A percentile compares a stretch with the other conserved stretches of the same genome.
phyloP scores from a whole-genome alignment of 2,888 invertebrate genomes.

The Conus canariensis region DNA sequence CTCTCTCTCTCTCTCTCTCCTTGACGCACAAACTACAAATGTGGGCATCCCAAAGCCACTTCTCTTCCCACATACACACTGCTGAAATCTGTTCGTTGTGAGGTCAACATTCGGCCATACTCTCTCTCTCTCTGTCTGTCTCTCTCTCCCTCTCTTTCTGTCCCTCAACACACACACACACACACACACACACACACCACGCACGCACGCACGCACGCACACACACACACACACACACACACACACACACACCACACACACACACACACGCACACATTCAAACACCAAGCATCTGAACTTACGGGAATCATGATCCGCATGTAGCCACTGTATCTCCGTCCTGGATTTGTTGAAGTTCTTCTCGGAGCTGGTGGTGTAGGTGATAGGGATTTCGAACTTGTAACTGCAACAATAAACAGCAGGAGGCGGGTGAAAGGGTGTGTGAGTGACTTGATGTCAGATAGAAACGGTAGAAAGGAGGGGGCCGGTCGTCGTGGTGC shows the following conservation, averaged over 20 bases:
- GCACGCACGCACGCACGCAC: too few species aligned
- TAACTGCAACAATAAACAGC: constrained; percentile 16
- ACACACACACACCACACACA: not conserved
- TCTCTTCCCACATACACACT: too few species aligned
- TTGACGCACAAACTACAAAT: too few species aligned
- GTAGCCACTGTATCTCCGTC: constrained; percentile 8
- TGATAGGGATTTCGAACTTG: constrained; percentile 37
- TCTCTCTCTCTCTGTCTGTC: not conserved
- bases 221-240: not conserved
- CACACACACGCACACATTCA: not conserved
- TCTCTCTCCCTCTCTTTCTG: not conserved
- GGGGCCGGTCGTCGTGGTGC: too few species aligned
- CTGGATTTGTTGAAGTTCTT: constrained; percentile 21
- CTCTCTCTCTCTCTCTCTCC: too few species aligned
- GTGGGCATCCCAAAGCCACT: too few species aligned
- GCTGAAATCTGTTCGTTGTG: too few species aligned
- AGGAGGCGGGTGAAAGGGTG: not conserved
- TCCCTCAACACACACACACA: too few species aligned
- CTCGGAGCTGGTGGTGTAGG: constrained; percentile 27
- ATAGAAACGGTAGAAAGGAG: too few species aligned
- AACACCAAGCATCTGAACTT: not conserved
- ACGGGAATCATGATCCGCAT: not conserved
- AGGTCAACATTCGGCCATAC: not conserved
- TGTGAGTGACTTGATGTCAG: too few species aligned
- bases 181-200: too few species aligned